Conservation (phyloP, 2,113 vertebrate genomes). For the Anguilla rostrata region DNA sequence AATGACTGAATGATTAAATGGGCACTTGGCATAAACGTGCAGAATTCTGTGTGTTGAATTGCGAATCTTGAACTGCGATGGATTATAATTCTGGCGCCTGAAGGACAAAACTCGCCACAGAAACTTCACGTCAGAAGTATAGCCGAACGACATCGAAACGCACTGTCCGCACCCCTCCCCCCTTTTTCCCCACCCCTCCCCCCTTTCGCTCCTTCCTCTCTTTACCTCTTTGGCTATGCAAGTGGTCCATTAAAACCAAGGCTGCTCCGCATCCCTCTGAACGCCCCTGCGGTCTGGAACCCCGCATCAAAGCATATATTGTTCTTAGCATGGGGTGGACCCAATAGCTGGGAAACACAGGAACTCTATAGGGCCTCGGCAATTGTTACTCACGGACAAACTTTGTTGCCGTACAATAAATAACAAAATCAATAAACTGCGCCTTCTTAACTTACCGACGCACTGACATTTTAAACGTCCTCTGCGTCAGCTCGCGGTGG, state of each 20-base stretch:
- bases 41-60: not conserved
- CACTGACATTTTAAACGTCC: slow-evolving; percentile 22
- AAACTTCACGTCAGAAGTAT: slow-evolving; percentile 23
- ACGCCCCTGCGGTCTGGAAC: slow-evolving; percentile 59
- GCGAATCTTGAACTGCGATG: not conserved
- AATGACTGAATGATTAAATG: no score
- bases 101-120: not conserved
- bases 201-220: slow-evolving; percentile 20
- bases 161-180: not conserved
- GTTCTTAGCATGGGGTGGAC: slow-evolving; percentile 53
- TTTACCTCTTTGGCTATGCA: slow-evolving; percentile 40
- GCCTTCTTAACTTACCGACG: slow-evolving; percentile 47
- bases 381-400: slow-evolving; percentile 47
- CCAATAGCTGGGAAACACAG: slow-evolving; percentile 42
- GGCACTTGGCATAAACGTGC: not conserved
- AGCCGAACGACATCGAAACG: slow-evolving; percentile 63
- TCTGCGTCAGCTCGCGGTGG: slow-evolving; percentile 2
- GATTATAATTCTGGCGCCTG: not conserved
- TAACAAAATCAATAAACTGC: slow-evolving; percentile 45
- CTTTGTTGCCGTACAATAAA: slow-evolving; percentile 56
- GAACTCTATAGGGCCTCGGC: slow-evolving; percentile 48
- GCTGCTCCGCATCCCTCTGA: slow-evolving; percentile 48
- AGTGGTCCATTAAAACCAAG: slow-evolving; percentile 50
- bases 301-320: slow-evolving; percentile 67
- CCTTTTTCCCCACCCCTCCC: not conserved